These are phyloP conservation scores for Paguma larvata DNA, from an alignment of 2,797 vertebrate species.

Conservation along the genomic window DNA sequence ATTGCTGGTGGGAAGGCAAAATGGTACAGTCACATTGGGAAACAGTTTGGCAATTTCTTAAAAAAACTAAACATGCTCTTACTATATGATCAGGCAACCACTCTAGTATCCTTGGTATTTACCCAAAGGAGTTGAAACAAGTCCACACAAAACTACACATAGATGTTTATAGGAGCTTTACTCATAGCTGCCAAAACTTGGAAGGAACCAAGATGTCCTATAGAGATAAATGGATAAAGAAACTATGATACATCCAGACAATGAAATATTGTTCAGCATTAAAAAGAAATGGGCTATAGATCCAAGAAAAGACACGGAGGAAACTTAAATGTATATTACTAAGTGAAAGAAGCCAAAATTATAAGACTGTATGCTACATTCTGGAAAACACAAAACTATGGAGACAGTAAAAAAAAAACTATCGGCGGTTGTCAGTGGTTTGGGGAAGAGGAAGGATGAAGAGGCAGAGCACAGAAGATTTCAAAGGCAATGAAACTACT, in stretches of 20 bases:
- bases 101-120: not conserved
- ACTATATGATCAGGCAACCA: not conserved
- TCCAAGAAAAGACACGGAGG: no score
- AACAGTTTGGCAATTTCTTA: not conserved
- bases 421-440: not conserved
- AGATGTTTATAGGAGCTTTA: no score
- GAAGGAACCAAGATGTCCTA: no score
- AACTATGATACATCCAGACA: no score
- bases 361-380: not conserved
- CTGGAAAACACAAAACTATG: not conserved
- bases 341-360: not conserved
- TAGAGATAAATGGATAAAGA: no score
- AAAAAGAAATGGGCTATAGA: no score
- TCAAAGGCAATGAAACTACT: not conserved
- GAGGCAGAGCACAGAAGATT: not conserved
- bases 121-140: not conserved
- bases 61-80: not conserved
- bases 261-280: no score
- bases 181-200: no score
- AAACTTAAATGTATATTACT: not conserved
- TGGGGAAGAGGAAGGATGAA: not conserved
- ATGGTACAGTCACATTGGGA: not conserved
- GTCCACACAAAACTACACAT: not conserved
- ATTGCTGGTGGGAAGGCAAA: not conserved
- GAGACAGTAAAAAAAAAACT: not conserved